Evolutionary conservation across 2,797 vertebrate genomes (phyloP).

Genomic region (Tragopan temminckii): DNA sequence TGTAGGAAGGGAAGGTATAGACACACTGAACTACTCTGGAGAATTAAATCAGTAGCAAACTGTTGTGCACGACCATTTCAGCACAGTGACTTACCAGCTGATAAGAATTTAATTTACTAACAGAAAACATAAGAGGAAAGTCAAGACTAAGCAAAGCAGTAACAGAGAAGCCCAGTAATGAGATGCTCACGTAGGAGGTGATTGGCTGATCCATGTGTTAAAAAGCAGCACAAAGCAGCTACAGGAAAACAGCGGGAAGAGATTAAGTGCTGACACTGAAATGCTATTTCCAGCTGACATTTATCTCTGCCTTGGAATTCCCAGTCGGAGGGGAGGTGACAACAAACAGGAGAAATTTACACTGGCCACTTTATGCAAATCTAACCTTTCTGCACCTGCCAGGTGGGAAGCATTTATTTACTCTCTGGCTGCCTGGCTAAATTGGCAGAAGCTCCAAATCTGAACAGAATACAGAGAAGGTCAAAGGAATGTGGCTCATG

Average conservation of each 20-base stretch:
- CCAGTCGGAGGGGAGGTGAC: conserved; percentile 4
- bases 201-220: not conserved
- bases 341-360: conserved; percentile 55
- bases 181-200: not conserved
- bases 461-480: not conserved
- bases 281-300: conserved; percentile 63
- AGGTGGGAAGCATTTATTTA: conserved; percentile 31
- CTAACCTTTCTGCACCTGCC: conserved; percentile 64
- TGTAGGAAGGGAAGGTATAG: not conserved
- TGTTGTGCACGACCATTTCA: not conserved
- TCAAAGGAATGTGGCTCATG: not conserved
- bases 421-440: not conserved
- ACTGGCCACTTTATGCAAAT: conserved; percentile 50
- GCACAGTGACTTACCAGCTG: not conserved
- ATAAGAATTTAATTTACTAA: conserved; percentile 9
- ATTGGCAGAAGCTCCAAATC: not conserved
- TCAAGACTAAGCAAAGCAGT: not conserved
- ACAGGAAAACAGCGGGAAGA: not conserved
- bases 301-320: conserved; percentile 49
- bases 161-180: not conserved
- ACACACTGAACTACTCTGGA: not conserved
- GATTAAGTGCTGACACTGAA: conserved; percentile 24
- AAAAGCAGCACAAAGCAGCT: conserved; percentile 10
- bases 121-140: not conserved
- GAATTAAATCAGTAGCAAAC: not conserved